A percentile compares a stretch with the other conserved stretches of the same genome.
Conservation (phyloP, 2,888 invertebrate genomes). For the Leucoptera coffeella region DNA sequence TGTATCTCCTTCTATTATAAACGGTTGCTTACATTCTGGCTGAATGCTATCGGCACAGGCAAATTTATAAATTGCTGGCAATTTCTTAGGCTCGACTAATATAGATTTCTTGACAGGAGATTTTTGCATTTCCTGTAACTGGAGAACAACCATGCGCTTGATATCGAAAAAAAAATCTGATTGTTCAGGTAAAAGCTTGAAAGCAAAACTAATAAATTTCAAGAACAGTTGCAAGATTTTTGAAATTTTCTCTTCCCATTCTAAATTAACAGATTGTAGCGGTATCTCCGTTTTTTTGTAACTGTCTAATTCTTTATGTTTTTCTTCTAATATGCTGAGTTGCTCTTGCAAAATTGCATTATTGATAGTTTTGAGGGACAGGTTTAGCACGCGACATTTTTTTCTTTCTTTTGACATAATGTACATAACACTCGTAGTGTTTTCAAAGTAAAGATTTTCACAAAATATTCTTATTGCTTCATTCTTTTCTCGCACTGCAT, state of each 20-base stretch:
- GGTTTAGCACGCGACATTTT: constrained; percentile 31
- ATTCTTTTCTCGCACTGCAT: constrained; percentile 21
- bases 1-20: constrained; percentile 23
- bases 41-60: constrained; percentile 8
- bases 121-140: constrained; percentile 32
- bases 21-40: constrained; percentile 20
- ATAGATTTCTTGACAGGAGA: constrained; percentile 13
- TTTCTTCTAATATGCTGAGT: constrained; percentile 19
- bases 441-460: constrained; percentile 24
- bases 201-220: constrained; percentile 32
- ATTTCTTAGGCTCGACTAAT: too few relatives aligned
- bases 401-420: constrained; percentile 34
- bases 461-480: constrained; percentile 26
- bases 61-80: too few relatives aligned
- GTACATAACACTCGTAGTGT: constrained; percentile 31
- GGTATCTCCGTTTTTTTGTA: constrained; percentile 15
- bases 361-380: constrained; percentile 24
- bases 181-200: constrained; percentile 37
- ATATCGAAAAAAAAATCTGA: constrained; percentile 31
- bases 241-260: constrained; percentile 31
- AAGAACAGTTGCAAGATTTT: constrained; percentile 31
- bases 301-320: constrained; percentile 14
- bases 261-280: constrained; percentile 20
- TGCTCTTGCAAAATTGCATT: constrained; percentile 18
- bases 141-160: constrained; percentile 33